These are phyloP conservation scores for Momotus momota DNA, from an alignment of 2,797 vertebrate genomes.

Conservation along the genomic window DNA sequence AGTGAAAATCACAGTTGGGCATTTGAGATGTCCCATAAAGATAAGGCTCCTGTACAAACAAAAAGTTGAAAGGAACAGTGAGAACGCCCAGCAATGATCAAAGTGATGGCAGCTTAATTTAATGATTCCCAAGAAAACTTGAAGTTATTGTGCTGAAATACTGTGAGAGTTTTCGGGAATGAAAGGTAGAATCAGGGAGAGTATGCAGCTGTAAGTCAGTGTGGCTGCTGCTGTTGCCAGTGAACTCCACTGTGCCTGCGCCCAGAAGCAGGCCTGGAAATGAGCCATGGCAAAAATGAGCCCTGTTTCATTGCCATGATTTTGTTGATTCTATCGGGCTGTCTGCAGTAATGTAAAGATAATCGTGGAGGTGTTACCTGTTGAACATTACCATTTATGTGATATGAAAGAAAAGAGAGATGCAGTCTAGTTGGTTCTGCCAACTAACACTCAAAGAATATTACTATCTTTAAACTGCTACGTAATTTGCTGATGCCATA, in stretches of 20 bases:
- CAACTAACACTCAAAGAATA: not conserved
- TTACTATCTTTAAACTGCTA: not conserved
- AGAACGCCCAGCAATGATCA: not conserved
- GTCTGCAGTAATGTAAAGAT: not conserved
- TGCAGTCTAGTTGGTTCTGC: not conserved
- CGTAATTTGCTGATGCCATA: not conserved
- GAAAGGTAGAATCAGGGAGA: not conserved
- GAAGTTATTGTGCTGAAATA: not conserved
- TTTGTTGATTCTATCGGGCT: not conserved
- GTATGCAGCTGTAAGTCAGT: not conserved
- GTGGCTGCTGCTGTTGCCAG: not conserved
- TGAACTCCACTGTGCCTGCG: rapidly evolving
- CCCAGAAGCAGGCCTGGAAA: not conserved
- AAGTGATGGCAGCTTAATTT: not conserved
- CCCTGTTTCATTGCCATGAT: not conserved
- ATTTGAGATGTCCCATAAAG: not conserved
- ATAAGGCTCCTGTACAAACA: not conserved
- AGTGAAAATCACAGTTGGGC: no score
- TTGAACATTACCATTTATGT: not conserved
- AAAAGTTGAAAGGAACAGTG: not conserved
- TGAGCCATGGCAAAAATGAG: not conserved
- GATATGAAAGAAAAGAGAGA: not conserved
- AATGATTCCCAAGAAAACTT: not conserved
- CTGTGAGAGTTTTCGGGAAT: not conserved
- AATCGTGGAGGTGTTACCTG: not conserved